Evolutionary conservation across 1,140 invertebrate genomes (phyloP).

Genomic region (Copidosoma floridanum): DNA sequence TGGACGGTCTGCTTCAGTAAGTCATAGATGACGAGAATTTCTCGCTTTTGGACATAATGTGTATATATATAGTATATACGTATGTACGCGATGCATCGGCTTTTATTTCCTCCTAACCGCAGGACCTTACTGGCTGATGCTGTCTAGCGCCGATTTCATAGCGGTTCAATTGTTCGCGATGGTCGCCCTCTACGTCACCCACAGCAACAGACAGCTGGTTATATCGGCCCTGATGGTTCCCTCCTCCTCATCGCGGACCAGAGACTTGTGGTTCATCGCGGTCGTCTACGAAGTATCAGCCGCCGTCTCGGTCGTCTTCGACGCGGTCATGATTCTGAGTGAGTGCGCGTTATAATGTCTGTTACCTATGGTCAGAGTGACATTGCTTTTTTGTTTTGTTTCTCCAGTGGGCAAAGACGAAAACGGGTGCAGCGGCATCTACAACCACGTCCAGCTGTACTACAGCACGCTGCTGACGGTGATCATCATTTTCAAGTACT

Average conservation of each 20-base stretch:
- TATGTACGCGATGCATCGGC: too few relatives aligned
- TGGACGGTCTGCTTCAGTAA: slow-evolving; percentile 59
- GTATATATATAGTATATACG: too few relatives aligned
- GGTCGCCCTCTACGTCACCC: slow-evolving; percentile 58
- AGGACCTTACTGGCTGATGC: slow-evolving; percentile 60
- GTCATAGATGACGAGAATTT: slow-evolving; percentile 32
- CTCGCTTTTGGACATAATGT: too few relatives aligned
- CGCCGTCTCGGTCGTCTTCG: slow-evolving; percentile 54
- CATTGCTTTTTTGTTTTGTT: background rate
- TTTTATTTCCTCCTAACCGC: too few relatives aligned
- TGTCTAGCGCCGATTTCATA: slow-evolving; percentile 57
- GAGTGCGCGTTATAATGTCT: slow-evolving; percentile 37
- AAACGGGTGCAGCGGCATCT: slow-evolving; percentile 58
- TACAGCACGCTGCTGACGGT: slow-evolving; percentile 54
- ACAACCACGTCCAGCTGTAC: slow-evolving; percentile 55
- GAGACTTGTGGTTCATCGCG: slow-evolving; percentile 59
- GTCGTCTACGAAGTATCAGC: slow-evolving; percentile 58
- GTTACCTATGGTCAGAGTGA: background rate
- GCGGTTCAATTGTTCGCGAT: slow-evolving; percentile 58
- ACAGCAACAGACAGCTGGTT: slow-evolving; percentile 52
- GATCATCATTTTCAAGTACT: slow-evolving; percentile 55
- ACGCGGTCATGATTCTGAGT: slow-evolving; percentile 55
- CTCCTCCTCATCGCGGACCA: slow-evolving; percentile 48
- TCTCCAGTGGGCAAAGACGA: slow-evolving; percentile 55
- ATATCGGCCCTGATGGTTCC: slow-evolving; percentile 51